These are phyloP conservation scores for Pantala flavescens DNA, from an alignment of 1,140 invertebrate species.

Conservation along the genomic window DNA sequence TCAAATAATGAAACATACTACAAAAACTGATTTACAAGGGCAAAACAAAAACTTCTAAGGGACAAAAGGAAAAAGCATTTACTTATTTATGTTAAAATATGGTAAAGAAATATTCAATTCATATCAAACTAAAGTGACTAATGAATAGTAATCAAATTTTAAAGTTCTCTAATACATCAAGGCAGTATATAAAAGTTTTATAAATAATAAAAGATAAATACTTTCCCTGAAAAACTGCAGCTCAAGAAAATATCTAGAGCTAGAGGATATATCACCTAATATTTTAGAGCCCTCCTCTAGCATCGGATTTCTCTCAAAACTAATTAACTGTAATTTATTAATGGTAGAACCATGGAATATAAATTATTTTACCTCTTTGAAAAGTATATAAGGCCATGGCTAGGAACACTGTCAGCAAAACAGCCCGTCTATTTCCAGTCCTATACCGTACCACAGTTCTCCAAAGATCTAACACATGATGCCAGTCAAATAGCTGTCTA, in stretches of 20 bases:
- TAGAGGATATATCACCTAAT: too few relatives aligned
- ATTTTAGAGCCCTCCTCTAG: too few relatives aligned
- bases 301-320: too few relatives aligned
- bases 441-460: constrained; percentile 46
- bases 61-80: neutral
- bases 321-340: too few relatives aligned
- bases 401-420: constrained; percentile 50
- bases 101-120: neutral
- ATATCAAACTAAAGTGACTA: too few relatives aligned
- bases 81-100: neutral
- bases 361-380: constrained; percentile 54
- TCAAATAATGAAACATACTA: neutral
- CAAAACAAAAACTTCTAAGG: neutral
- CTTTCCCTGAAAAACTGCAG: too few relatives aligned
- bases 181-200: too few relatives aligned
- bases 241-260: too few relatives aligned
- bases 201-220: too few relatives aligned
- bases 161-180: too few relatives aligned
- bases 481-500: constrained; percentile 56
- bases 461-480: constrained; percentile 50
- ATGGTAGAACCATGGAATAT: too few relatives aligned
- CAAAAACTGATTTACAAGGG: neutral
- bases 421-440: constrained; percentile 40
- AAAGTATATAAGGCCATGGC: constrained; percentile 66
- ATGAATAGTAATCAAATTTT: too few relatives aligned